Evolutionary conservation across 2,113 vertebrate species (phyloP), one percentile per base, ranked within the genome.

Genomic region (Pangasianodon gigas): DNA sequence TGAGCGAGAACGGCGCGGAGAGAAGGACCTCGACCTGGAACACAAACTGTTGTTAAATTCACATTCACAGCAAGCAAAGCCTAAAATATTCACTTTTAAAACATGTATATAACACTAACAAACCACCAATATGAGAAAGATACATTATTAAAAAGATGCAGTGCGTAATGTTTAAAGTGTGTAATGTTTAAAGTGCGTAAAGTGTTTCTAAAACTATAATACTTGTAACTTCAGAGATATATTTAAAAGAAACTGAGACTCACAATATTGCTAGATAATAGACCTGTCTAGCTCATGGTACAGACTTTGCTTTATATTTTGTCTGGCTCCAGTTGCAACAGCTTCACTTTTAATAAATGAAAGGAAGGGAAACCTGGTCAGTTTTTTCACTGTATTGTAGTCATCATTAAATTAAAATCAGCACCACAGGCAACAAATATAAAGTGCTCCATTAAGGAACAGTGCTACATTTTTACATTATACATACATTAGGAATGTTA

Each of bases 1-100:
- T 0, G 97, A 97, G 87, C 96, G 96, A 46, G 96, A 97, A 92
- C 97, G 96, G 86, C 96, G 96, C 92, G 97, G 96, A 93, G 97
- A 97, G 75, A 96, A 85, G 0, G 97, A 98, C 88, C 97, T 95
- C 71, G 97, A 97, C 90, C 97, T 93, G 41, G 80, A 89, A 87
- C 16, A 86, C 29, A 19, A 6, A 32, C 0, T 26, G 4, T 4
- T 4, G 71, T n/a, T 6, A 6, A 65, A 52, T 56, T 67, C 54
- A 84, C 24, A 2, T 26, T 86, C 56, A 26, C 6, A 26, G 26
- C 14, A 90, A 54, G 14, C n/a, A 67, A 62, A n/a, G 19, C 21
- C 0, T 29, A 29, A 29, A 48, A 67, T 19, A 51, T 56, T 85
- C 84, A 14, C 37, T 84, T 21, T 26, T 2, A 65, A 65, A 46